A percentile compares a stretch with the other conserved stretches of the same genome.
Conservation (phyloP, 2,797 vertebrate genomes). For the Parauchenoglanis punctatus region DNA sequence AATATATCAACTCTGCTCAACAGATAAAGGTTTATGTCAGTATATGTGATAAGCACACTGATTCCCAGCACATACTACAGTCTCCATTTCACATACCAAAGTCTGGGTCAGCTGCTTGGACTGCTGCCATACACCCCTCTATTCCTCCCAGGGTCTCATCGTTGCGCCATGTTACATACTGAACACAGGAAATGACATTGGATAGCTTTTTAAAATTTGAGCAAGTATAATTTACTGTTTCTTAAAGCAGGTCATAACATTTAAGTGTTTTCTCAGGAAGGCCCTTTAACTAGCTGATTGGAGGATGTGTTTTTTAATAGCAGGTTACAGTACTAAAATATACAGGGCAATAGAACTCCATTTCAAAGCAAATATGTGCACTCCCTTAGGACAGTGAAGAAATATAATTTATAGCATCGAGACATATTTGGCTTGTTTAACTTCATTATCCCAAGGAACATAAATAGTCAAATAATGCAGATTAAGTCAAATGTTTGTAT, state of each 20-base stretch:
- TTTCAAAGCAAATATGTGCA: background rate
- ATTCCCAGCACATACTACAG: slow-evolving; percentile 3
- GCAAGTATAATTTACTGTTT: slow-evolving; percentile 8
- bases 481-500: background rate
- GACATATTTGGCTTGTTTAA: background rate
- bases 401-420: background rate
- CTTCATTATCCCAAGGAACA: background rate
- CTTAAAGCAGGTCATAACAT: background rate
- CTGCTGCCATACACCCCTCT: slow-evolving; percentile 81
- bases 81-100: slow-evolving; percentile 81
- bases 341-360: background rate
- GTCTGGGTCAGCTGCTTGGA: slow-evolving; percentile 85
- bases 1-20: background rate
- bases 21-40: background rate
- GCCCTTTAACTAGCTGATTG: background rate
- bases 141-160: slow-evolving; percentile 86
- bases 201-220: background rate
- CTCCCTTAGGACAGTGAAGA: background rate
- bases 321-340: background rate
- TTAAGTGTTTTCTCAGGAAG: background rate
- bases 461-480: background rate
- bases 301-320: slow-evolving; percentile 2
- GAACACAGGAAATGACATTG: slow-evolving; percentile 13
- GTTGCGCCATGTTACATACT: slow-evolving; percentile 85
- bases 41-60: background rate